These are phyloP conservation scores for Zhengitettix transpicula DNA, from an alignment of 2,888 invertebrate species.

Conservation along the genomic window DNA sequence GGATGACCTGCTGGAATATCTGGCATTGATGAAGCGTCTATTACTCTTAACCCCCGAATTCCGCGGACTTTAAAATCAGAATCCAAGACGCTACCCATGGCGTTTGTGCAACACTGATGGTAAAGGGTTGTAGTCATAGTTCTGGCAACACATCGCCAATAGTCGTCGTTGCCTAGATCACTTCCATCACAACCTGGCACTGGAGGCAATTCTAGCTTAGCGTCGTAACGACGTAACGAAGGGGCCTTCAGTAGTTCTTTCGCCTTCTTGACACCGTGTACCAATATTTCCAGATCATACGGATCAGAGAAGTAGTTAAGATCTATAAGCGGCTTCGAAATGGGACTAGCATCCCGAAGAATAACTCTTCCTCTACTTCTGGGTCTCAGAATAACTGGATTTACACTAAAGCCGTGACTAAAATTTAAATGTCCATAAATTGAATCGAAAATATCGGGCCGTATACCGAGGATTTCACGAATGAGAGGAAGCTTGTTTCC, in stretches of 20 bases:
- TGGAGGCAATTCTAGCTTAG: constrained; percentile 5
- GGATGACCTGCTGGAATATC: background rate
- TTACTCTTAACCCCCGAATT: background rate
- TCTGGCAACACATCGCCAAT: constrained; percentile 18
- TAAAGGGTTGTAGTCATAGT: constrained; percentile 16
- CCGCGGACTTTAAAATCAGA: background rate
- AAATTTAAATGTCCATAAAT: too few relatives aligned
- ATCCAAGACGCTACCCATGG: background rate
- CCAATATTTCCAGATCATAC: constrained; percentile 42
- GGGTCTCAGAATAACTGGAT: too few relatives aligned
- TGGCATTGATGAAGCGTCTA: background rate
- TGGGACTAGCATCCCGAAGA: too few relatives aligned
- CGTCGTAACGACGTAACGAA: constrained; percentile 5
- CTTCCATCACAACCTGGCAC: background rate
- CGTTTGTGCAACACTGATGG: constrained; percentile 11
- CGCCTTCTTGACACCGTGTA: constrained; percentile 42
- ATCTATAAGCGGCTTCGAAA: constrained; percentile 1
- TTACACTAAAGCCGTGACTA: too few relatives aligned
- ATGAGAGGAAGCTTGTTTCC: too few relatives aligned
- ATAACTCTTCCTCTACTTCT: too few relatives aligned
- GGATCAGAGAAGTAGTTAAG: constrained; percentile 42
- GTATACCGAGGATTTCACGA: too few relatives aligned
- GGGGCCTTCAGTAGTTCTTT: constrained; percentile 15
- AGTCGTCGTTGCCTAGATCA: constrained; percentile 13
- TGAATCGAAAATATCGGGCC: too few relatives aligned